Base-by-base conservation (phyloP, 2,888 invertebrate species). In the Spisula subtruncata region DNA sequence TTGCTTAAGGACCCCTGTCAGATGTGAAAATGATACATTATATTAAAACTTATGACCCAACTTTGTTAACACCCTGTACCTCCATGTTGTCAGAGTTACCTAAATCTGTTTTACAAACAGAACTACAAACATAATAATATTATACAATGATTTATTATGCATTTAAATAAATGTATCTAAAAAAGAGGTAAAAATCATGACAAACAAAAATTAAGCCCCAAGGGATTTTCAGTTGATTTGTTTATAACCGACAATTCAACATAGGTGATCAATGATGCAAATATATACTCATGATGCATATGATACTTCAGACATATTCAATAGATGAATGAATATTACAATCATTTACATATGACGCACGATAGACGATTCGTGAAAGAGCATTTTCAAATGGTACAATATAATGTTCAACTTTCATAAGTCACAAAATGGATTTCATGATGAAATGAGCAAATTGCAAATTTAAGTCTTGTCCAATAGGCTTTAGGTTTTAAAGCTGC, bases 121-220 rank as follows among this genome's bases (percentile, higher is more conserved):
- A n/a, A 25, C 25, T 25, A 66, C 10, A 66, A n/a, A 41, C 10
- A 66, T 66, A n/a, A n/a, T n/a, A n/a, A n/a, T n/a, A n/a, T n/a
- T n/a, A 66, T 66, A 25, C 12, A 66, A 66, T 25, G 60, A 32
- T 75, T 32, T 75, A 75, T 75, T 75, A 75, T 75, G 75, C 75
- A 29, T 14, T 25, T 32, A 71, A 35, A 75, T 75, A 75, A 75
- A 75, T 75, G 75, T 35, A 75, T 75, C 75, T 35, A 75, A 75
- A 75, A 0, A 75, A 35, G 5, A 75, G 4, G 25, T 32, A 75
- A 32, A 16, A 75, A 32, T 35, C 35, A 25, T 29, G 16, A 29
- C 6, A 35, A 10, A 75, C 75, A 75, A 75, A 35, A 75, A 32
- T 35, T 18, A 10, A n/a, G n/a, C n/a, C n/a, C 8, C 18, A 35